phyloP scores from a whole-genome alignment of 37 sponge, comb jelly and placozoan genomes.

The Axinella damicornis region DNA sequence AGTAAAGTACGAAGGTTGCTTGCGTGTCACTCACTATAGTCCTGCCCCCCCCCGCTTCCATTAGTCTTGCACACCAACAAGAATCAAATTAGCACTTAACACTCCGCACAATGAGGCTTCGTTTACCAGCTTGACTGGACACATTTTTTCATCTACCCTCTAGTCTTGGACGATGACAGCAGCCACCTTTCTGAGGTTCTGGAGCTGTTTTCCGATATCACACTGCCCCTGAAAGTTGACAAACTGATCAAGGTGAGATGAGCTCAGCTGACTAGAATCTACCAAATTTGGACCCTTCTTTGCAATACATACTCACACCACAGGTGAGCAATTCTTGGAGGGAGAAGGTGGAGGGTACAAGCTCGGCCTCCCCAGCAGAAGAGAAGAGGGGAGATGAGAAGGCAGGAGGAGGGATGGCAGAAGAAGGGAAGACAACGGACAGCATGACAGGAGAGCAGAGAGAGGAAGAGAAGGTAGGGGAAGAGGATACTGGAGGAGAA shows the following conservation, averaged over 20 bases:
- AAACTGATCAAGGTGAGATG: slow-evolving; percentile 48
- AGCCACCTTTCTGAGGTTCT: slow-evolving; percentile 33
- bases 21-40: too few species aligned
- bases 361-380: background rate
- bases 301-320: too few species aligned
- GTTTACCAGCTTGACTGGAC: too few species aligned
- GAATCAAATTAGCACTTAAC: too few species aligned
- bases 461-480: background rate
- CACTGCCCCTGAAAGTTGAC: slow-evolving; percentile 65
- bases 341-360: slow-evolving; percentile 7
- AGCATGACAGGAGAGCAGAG: background rate
- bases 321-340: slow-evolving; percentile 42
- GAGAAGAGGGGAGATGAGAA: slow-evolving; percentile 7
- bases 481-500: background rate
- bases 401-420: background rate
- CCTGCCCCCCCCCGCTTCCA: too few species aligned
- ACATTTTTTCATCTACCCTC: background rate
- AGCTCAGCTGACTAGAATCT: too few species aligned
- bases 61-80: too few species aligned
- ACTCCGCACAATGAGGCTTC: too few species aligned
- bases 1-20: too few species aligned
- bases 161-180: slow-evolving; percentile 47
- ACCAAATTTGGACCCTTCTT: too few species aligned
- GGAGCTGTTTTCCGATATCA: slow-evolving; percentile 44
- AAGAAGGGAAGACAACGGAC: background rate